phyloP scores from a whole-genome alignment of 2,888 invertebrate species.

The Aphodius granarius region DNA sequence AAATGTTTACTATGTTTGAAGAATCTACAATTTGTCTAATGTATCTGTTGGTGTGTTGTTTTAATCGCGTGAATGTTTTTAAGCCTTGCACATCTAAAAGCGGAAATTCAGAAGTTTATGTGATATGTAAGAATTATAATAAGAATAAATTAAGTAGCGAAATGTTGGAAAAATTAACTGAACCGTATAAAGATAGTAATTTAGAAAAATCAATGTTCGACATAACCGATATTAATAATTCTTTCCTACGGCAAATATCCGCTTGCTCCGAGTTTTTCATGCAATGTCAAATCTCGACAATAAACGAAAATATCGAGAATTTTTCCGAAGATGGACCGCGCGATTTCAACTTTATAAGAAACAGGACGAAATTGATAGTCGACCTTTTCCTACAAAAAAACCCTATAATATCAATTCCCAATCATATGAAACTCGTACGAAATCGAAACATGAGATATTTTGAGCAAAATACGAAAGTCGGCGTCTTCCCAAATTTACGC shows the following conservation, averaged over 20 bases:
- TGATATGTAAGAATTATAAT: slow-evolving; percentile 70
- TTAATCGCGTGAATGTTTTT: slow-evolving; percentile 72
- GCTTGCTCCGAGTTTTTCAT: slow-evolving; percentile 68
- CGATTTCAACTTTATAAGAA: slow-evolving; percentile 36
- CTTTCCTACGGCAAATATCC: slow-evolving; percentile 67
- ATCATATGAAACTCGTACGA: slow-evolving; percentile 50
- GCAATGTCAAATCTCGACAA: slow-evolving; percentile 67
- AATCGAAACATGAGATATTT: slow-evolving; percentile 13
- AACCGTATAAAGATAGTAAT: slow-evolving; percentile 53
- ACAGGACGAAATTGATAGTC: slow-evolving; percentile 53
- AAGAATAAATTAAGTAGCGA: slow-evolving; percentile 48
- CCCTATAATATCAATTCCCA: slow-evolving; percentile 58
- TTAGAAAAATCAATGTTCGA: slow-evolving; percentile 61
- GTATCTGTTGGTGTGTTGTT: slow-evolving; percentile 76
- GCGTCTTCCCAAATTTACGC: background rate
- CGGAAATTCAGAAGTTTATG: slow-evolving; percentile 93
- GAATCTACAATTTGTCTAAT: slow-evolving; percentile 76
- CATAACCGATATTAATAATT: slow-evolving; percentile 59
- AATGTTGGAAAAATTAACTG: slow-evolving; percentile 49
- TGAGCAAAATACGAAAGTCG: background rate
- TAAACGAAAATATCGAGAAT: slow-evolving; percentile 66
- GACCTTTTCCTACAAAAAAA: slow-evolving; percentile 63
- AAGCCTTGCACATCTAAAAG: slow-evolving; percentile 93
- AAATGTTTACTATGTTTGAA: slow-evolving; percentile 91
- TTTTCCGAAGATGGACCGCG: slow-evolving; percentile 54